Conservation (phyloP, 2,113 vertebrate species). For the Gambusia holbrooki region DNA sequence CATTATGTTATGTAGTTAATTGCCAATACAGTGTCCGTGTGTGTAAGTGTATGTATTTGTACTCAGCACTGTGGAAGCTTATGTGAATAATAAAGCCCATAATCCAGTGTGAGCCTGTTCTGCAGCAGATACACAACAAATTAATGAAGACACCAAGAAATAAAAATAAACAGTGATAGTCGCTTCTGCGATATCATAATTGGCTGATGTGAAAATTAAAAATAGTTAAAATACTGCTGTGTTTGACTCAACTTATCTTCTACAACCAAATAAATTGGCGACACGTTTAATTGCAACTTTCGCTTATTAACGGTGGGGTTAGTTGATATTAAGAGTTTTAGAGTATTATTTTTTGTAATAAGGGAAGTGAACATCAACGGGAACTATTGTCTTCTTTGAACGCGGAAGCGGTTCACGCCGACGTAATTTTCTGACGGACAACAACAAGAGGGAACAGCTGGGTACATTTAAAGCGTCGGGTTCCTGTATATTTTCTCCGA, state of each 20-base stretch:
- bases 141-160: constrained; percentile 16
- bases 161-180: neutral
- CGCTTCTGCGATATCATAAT: neutral
- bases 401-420: constrained; percentile 39
- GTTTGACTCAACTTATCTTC: neutral
- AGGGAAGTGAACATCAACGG: constrained; percentile 3
- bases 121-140: constrained; percentile 3
- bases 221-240: neutral
- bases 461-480: neutral
- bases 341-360: neutral
- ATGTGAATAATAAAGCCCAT: constrained; percentile 61
- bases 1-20: neutral
- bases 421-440: constrained; percentile 59
- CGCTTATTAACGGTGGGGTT: neutral
- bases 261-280: neutral
- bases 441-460: constrained; percentile 34
- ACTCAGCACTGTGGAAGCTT: constrained; percentile 38
- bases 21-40: neutral
- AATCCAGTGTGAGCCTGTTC: constrained; percentile 62
- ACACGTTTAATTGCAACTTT: neutral
- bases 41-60: constrained; percentile 28
- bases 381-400: constrained; percentile 16
- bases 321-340: too few species aligned
- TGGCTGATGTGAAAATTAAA: neutral
- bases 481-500: neutral